These are phyloP conservation scores for Loxodonta africana DNA, from an alignment of 2,113 vertebrate genomes.

Conservation along the genomic window DNA sequence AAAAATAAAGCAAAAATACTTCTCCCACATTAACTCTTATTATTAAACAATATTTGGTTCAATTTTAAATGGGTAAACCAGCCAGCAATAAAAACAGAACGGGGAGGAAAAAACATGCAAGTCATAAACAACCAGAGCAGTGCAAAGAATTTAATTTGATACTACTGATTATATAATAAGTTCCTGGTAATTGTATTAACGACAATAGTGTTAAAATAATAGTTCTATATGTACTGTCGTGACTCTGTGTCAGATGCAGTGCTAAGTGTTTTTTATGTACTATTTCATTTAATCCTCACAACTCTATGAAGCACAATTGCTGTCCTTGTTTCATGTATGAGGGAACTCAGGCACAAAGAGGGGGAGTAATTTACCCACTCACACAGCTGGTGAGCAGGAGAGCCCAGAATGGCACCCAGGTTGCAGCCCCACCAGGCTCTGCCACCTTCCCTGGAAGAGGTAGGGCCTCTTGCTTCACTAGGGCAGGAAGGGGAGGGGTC, in stretches of 20 bases:
- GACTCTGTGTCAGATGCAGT: not conserved
- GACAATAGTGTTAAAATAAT: not conserved
- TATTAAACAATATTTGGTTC: not conserved
- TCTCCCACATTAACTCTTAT: not conserved
- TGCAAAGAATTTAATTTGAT: not conserved
- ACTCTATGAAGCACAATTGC: not conserved
- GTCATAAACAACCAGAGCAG: not conserved
- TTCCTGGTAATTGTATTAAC: not conserved
- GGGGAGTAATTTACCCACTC: not conserved
- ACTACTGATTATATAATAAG: not conserved
- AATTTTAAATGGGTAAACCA: slow-evolving; percentile 42
- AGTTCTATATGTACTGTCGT: not conserved
- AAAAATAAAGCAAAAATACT: slow-evolving; percentile 50
- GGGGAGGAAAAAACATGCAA: not conserved
- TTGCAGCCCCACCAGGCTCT: not conserved
- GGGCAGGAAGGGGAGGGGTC: not conserved
- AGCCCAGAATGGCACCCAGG: too few species aligned
- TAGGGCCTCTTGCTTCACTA: not conserved
- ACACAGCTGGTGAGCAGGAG: rapidly evolving
- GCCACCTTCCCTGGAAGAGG: not conserved
- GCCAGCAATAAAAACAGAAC: slow-evolving; percentile 33
- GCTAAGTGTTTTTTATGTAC: not conserved
- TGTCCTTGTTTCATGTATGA: not conserved
- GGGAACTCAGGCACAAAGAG: not conserved
- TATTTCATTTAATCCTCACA: not conserved